Evolutionary conservation across 2,888 invertebrate genomes (phyloP), one percentile per base, ranked within the genome.

Genomic region (Dryocosmus kuriphilus): DNA sequence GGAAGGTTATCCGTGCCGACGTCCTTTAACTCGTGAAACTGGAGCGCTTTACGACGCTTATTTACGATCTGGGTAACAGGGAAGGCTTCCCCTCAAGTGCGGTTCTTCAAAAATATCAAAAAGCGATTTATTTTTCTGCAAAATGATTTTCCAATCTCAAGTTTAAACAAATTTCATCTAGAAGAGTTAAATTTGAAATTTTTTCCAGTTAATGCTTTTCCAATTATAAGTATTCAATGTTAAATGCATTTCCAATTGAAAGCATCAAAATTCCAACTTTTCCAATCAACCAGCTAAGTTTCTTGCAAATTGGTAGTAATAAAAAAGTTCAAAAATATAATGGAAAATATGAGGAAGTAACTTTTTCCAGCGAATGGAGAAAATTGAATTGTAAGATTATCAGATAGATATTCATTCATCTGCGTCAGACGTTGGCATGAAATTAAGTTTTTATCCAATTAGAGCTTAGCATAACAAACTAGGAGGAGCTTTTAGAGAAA

Each of bases 31-130:
- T 71, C 51, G 14, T 71, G 71, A 30, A 71, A 51, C 51, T 51
- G n/a, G 51, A 71, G 30, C 71, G 27, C 27, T 71, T 71, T 71
- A 71, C 51, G 51, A 30, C 51, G 30, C 51, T 51, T 71, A 51
- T 71, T 71, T 71, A 71, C 71, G 71, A 71, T 71, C 71, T 32
- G 46, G 71, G 46, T 71, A 51, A 51, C 71, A 71, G 71, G n/a
- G 46, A 67, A 46, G 67, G 27, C 46, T 67, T 41, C 67, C 38
- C 67, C 24, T 38, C 65, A 65, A 67, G 67, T 67, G 67, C 19
- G 41, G 30, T 14, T 51, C 32, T 51, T 51, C 67, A 24, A 9
- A 67, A 46, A 46, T 67, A 51, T 67, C 27, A 5, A 67, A 24
- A 46, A 67, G 46, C 41, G 27, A 30, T 67, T 19, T 16, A 67